phyloP scores from a whole-genome alignment of 2,113 vertebrate species.

The Cephalopholis sonnerati region DNA sequence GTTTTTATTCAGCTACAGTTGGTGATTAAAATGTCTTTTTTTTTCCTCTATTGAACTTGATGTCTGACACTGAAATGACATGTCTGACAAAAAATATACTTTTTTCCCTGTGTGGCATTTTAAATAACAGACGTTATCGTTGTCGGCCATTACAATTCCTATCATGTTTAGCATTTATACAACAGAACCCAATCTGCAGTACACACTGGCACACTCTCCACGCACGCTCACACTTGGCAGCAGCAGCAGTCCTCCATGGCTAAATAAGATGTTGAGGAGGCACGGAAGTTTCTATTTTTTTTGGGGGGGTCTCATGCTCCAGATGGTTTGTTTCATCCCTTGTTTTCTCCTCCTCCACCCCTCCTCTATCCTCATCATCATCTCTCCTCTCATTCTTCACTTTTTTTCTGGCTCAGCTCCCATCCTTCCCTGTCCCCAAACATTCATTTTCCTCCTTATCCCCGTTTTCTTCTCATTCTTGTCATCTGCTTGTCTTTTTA shows the following conservation, averaged over 20 bases:
- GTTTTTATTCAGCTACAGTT: slow-evolving; percentile 18
- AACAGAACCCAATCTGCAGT: slow-evolving; percentile 42
- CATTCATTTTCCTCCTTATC: slow-evolving; percentile 25
- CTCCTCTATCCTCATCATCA: slow-evolving; percentile 21
- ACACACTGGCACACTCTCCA: not conserved
- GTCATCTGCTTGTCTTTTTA: slow-evolving; percentile 33
- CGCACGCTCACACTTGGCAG: slow-evolving; percentile 43
- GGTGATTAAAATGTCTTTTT: slow-evolving; percentile 9
- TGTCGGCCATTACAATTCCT: slow-evolving; percentile 45
- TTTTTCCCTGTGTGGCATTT: slow-evolving; percentile 28
- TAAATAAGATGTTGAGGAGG: slow-evolving; percentile 56
- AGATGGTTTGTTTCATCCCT: slow-evolving; percentile 68
- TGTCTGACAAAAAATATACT: slow-evolving; percentile 10
- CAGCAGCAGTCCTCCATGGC: slow-evolving; percentile 25
- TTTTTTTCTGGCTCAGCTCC: slow-evolving; percentile 1
- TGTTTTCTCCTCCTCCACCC: slow-evolving; percentile 32
- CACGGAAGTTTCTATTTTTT: slow-evolving; percentile 39
- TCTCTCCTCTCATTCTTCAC: slow-evolving; percentile 16
- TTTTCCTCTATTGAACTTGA: not conserved
- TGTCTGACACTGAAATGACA: slow-evolving; percentile 24
- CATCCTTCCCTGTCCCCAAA: slow-evolving; percentile 9
- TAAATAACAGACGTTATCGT: slow-evolving; percentile 18
- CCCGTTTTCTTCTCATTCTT: slow-evolving; percentile 18
- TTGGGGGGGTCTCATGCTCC: slow-evolving; percentile 52
- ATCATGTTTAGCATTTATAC: slow-evolving; percentile 30